Evolutionary conservation across 2,888 invertebrate species (phyloP).

Genomic region (Clepsis dumicolana): DNA sequence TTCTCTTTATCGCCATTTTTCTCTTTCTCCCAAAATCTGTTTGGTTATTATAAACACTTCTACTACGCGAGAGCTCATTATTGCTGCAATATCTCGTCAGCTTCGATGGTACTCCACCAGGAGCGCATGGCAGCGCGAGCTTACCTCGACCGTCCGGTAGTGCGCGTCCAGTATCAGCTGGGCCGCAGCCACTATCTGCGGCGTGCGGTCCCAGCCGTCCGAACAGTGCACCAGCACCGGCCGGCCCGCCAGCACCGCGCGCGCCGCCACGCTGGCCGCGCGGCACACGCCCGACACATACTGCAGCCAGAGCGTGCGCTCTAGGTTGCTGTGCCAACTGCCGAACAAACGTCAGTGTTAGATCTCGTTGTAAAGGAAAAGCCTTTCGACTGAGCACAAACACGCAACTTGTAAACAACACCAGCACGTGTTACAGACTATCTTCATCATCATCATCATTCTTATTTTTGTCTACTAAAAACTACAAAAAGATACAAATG

Average conservation of each 20-base stretch:
- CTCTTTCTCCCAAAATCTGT: too few species aligned
- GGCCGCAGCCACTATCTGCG: constrained; percentile 97
- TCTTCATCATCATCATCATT: too few species aligned
- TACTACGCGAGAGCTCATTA: too few species aligned
- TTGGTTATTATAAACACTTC: too few species aligned
- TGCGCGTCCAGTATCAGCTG: constrained; percentile 97
- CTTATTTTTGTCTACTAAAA: too few species aligned
- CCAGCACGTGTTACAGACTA: too few species aligned
- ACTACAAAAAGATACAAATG: too few species aligned
- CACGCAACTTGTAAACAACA: too few species aligned
- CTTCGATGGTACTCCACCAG: neutral
- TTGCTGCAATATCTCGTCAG: too few species aligned
- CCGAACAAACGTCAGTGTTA: neutral
- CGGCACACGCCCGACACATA: constrained; percentile 94
- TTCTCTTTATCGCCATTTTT: too few species aligned
- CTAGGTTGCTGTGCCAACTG: constrained; percentile 96
- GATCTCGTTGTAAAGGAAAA: too few species aligned
- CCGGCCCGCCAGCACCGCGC: constrained; percentile 93
- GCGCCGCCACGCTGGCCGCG: constrained; percentile 92
- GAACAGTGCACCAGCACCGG: constrained; percentile 99
- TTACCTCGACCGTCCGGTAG: constrained; percentile 96
- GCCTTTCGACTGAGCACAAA: too few species aligned
- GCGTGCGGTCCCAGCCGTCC: constrained; percentile 99
- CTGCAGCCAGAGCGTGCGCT: constrained; percentile 96
- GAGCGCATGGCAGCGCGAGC: constrained; percentile 29